Evolutionary conservation across 35 echinoderm and acorn worm species (phyloP).

Genomic region (Heliocidaris erythrogramma): DNA sequence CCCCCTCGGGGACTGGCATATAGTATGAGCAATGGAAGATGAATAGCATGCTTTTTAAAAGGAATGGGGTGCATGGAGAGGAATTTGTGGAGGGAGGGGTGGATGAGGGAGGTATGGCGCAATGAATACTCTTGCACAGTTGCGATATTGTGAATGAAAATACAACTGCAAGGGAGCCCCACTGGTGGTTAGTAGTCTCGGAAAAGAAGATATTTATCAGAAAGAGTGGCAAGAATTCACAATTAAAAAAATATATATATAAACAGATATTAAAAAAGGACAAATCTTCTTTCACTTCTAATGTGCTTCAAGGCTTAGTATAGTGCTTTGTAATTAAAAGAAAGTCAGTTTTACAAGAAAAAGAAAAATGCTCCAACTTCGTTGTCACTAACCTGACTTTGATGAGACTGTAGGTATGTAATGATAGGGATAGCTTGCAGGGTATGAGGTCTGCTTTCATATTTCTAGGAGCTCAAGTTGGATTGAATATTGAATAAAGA

Average conservation of each 20-base stretch:
- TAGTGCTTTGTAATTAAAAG: no score
- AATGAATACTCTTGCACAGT: slow-evolving; percentile 18
- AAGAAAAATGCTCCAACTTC: no score
- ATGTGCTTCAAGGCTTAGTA: no score
- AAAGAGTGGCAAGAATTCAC: not conserved
- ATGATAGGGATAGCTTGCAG: not conserved
- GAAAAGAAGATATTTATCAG: not conserved
- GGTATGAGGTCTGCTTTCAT: not conserved
- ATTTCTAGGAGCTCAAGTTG: not conserved
- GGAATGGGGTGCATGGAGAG: not conserved
- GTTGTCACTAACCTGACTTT: not conserved
- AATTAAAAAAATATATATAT: not conserved
- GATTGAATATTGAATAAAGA: not conserved
- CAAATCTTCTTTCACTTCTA: no score
- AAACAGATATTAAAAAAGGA: no score
- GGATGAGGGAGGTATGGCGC: not conserved
- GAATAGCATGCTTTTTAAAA: slow-evolving; percentile 12
- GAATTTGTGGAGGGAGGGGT: not conserved
- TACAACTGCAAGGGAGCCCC: not conserved
- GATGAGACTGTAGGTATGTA: not conserved
- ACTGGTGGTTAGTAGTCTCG: not conserved
- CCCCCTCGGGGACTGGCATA: not conserved
- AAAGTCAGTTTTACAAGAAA: no score
- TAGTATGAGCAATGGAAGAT: not conserved
- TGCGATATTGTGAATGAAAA: slow-evolving; percentile 36